Conservation (phyloP, 2,113 vertebrate genomes). For the Nothoprocta perdicaria region DNA sequence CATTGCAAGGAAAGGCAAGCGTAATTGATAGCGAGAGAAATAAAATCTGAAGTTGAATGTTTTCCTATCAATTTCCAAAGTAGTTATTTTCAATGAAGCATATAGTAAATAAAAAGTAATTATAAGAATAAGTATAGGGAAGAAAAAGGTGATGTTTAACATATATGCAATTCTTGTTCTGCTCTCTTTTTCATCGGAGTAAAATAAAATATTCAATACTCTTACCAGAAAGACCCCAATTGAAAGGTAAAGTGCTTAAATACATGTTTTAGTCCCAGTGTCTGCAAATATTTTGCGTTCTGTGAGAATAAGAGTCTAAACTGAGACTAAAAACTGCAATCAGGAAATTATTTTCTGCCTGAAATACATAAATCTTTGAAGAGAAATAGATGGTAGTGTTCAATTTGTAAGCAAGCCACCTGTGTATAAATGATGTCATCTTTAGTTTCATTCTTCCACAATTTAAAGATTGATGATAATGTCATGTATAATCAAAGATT, state of each 20-base stretch:
- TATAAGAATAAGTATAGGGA: background rate
- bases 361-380: background rate
- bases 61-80: background rate
- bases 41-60: background rate
- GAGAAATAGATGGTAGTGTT: background rate
- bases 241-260: background rate
- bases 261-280: background rate
- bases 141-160: background rate
- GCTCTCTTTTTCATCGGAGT: background rate
- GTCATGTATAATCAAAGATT: background rate
- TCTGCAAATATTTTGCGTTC: background rate
- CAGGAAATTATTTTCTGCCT: background rate
- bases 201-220: background rate
- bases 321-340: background rate
- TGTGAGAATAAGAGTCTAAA: background rate
- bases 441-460: background rate
- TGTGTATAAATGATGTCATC: background rate
- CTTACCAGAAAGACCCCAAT: background rate
- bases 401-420: background rate
- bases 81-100: background rate
- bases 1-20: background rate
- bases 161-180: background rate
- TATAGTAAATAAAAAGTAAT: background rate
- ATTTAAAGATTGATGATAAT: background rate
- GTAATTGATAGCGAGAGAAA: background rate